A percentile compares a stretch with the other conserved stretches of the same genome.
Conservation (phyloP, 2,888 invertebrate species). For the Ceraclea dissimilis region DNA sequence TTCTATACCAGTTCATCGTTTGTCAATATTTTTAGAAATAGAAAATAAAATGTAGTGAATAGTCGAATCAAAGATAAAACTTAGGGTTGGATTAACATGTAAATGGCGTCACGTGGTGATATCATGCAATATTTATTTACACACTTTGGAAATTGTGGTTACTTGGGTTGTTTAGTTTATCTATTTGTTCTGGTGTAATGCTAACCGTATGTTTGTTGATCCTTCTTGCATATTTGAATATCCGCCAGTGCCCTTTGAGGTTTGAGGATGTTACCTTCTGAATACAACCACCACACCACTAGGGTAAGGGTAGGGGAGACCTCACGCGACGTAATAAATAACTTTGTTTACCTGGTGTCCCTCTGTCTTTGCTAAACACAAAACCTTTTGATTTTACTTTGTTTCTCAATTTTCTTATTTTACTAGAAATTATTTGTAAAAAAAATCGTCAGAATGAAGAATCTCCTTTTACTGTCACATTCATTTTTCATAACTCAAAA, state of each 20-base stretch:
- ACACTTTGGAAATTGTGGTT: neutral
- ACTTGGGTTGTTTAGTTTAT: neutral
- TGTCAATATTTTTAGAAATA: too few species aligned
- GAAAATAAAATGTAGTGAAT: too few species aligned
- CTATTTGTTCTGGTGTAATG: neutral
- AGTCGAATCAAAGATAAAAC: neutral
- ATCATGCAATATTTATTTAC: neutral
- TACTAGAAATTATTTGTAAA: too few species aligned
- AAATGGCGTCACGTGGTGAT: neutral
- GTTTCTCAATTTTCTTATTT: too few species aligned
- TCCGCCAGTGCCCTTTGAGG: neutral
- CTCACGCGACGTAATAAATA: slow-evolving; percentile 20
- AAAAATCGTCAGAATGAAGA: too few species aligned
- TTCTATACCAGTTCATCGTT: too few species aligned
- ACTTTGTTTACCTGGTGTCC: slow-evolving; percentile 18
- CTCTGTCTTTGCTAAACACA: neutral
- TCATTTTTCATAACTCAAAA: too few species aligned
- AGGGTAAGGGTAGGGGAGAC: neutral
- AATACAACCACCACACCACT: neutral
- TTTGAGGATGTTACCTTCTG: neutral
- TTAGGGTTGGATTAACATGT: neutral
- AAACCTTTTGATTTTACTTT: too few species aligned
- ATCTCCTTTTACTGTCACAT: too few species aligned
- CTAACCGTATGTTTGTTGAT: neutral
- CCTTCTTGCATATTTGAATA: slow-evolving; percentile 2